Evolutionary conservation across 2,888 invertebrate species (phyloP), one percentile per base, ranked within the genome.

Genomic region (Hemistola chrysoprasaria): DNA sequence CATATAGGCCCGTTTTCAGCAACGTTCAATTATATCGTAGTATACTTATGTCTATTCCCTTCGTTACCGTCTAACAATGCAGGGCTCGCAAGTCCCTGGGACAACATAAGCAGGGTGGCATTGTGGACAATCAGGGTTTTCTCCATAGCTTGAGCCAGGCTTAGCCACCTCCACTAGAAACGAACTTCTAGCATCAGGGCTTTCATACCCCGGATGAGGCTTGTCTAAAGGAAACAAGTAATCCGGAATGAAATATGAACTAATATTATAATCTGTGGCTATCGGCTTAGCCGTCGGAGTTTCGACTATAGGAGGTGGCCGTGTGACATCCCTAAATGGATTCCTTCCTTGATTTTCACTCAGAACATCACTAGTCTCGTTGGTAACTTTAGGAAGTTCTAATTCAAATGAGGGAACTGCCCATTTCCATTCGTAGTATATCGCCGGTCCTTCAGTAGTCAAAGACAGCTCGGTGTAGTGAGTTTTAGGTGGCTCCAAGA

Each of bases 351-450:
- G 65, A 34, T 56, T 53, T 2, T 78, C 58, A 1, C 11, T 50
- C 2, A 4, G 2, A 2, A 3, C 16, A 35, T 56, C 45, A 44
- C 74, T 67, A 8, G 75, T 79, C 2, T 69, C 78, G 47, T 91
- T 90, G 2, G 72, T 71, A 20, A 56, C 43, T 47, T 90, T 91
- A 0, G 92, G 92, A 4, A 90, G 91, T 46, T 90, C 84, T 1
- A 92, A 65, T 7, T 89, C 91, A 38, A 91, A 88, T 0, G 92
- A 90, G 0, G 92, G 92, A 0, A 91, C 90, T 3, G 92, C 92
- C 92, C 92, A 92, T 67, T 92, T 92, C 92, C 92, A 92, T 65
- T 92, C 91, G 53, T 91, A 92, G 56, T 92, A 92, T 33, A 92
- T 90, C 0, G 92, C 91, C 0, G 92, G 92, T 1, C 92, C 92